Conservation (phyloP, 64 coral and sea anemone species). For the Astreopora myriophthalma region DNA sequence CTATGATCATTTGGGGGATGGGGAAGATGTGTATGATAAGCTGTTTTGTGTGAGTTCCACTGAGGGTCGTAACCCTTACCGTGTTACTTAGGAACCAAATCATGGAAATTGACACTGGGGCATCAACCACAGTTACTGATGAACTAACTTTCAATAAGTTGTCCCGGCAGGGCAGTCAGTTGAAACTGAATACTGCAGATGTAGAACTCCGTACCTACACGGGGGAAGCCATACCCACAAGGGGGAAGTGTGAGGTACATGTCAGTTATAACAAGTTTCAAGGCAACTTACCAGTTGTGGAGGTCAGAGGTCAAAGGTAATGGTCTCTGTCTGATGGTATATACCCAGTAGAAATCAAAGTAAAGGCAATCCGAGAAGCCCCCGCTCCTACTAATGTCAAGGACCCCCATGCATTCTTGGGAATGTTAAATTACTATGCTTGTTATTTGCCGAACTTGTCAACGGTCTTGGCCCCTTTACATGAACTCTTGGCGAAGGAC, state of each 20-base stretch:
- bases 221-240: background rate
- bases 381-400: background rate
- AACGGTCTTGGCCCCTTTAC: background rate
- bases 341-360: constrained; percentile 11
- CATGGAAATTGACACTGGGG: background rate
- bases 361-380: background rate
- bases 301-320: background rate
- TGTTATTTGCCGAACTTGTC: constrained; percentile 28
- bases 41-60: background rate
- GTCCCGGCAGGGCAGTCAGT: background rate
- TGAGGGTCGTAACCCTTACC: background rate
- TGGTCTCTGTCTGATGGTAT: background rate
- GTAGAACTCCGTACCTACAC: background rate
- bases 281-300: background rate
- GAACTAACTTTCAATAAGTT: background rate
- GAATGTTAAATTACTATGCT: constrained; percentile 12
- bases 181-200: background rate
- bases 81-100: background rate
- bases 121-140: background rate
- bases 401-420: background rate
- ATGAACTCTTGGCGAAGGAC: background rate
- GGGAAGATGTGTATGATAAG: background rate
- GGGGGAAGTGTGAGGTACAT: background rate
- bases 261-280: background rate
- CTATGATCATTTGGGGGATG: background rate